A percentile compares a stretch with the other conserved stretches of the same genome.
These are phyloP conservation scores for Thalassoma bifasciatum DNA, from an alignment of 2,113 vertebrate species.

Conservation along the genomic window DNA sequence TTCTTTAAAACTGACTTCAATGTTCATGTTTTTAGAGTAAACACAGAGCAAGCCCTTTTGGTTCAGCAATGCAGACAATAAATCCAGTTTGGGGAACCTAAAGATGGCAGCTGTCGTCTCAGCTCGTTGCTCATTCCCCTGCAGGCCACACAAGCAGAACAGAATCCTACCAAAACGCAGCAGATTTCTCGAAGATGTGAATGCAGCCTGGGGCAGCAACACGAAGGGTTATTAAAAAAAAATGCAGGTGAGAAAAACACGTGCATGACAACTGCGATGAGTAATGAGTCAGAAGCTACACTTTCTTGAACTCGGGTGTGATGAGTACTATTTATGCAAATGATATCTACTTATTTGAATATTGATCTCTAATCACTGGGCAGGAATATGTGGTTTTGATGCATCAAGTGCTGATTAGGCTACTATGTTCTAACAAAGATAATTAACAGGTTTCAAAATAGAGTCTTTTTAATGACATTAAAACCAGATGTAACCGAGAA, in stretches of 20 bases:
- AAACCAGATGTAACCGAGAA: conserved; percentile 53
- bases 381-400: conserved; percentile 11
- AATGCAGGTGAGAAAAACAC: conserved; percentile 10
- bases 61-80: conserved; percentile 43
- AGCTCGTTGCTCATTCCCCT: conserved; percentile 25
- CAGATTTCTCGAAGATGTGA: conserved; percentile 29
- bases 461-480: conserved; percentile 38
- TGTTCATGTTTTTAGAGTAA: conserved; percentile 43
- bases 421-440: conserved; percentile 43
- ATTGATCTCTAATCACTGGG: conserved; percentile 31
- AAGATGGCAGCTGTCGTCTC: conserved; percentile 19
- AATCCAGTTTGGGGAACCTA: conserved; percentile 46
- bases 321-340: neutral
- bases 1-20: conserved; percentile 31
- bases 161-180: neutral
- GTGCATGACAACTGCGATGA: conserved; percentile 2
- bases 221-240: conserved; percentile 14
- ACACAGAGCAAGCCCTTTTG: conserved; percentile 68
- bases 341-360: conserved; percentile 26
- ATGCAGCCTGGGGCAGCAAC: conserved; percentile 37
- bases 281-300: conserved; percentile 21
- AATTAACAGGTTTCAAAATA: conserved; percentile 33
- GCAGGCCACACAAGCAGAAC: conserved; percentile 22
- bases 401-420: conserved; percentile 30
- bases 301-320: conserved; percentile 35